These are phyloP conservation scores for Eumeta japonica DNA, from an alignment of 1,140 invertebrate genomes.

Conservation along the genomic window DNA sequence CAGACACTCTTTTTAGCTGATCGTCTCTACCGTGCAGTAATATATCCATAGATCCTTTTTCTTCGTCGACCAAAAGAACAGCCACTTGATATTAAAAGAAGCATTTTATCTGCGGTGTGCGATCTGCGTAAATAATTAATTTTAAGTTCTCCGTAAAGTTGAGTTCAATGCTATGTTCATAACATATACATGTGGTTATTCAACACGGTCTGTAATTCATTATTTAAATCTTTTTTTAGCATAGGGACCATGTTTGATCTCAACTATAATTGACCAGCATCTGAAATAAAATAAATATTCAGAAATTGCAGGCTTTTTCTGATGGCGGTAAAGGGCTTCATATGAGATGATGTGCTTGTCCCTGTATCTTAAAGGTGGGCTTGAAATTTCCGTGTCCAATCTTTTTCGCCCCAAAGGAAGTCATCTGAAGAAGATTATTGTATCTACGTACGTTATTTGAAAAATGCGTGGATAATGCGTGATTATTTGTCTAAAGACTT, in stretches of 20 bases:
- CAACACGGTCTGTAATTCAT: too few relatives aligned
- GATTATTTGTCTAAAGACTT: too few relatives aligned
- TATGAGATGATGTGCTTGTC: conserved; percentile 41
- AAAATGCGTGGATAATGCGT: too few relatives aligned
- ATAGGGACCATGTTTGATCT: too few relatives aligned
- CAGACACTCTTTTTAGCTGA: conserved; percentile 17
- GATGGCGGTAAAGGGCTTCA: conserved; percentile 31
- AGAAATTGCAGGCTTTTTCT: conserved; percentile 25
- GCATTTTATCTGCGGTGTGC: conserved; percentile 45
- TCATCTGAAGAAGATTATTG: conserved; percentile 50
- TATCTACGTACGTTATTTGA: too few relatives aligned
- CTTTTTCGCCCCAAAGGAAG: conserved; percentile 28
- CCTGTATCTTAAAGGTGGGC: conserved; percentile 44
- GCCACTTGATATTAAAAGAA: conserved; percentile 37
- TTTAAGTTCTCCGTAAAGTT: too few relatives aligned
- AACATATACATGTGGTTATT: too few relatives aligned
- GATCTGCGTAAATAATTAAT: conserved; percentile 35
- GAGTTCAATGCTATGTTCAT: too few relatives aligned
- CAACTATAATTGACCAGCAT: too few relatives aligned
- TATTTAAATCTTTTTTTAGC: too few relatives aligned
- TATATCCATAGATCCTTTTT: conserved; percentile 13
- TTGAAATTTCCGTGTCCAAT: conserved; percentile 22
- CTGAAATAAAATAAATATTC: too few relatives aligned
- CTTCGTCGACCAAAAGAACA: conserved; percentile 35
- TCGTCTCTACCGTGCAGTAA: conserved; percentile 8